A percentile compares a stretch with the other conserved stretches of the same genome.
Evolutionary conservation across 2,113 vertebrate species (phyloP).

Genomic region (Lamprotornis superbus): DNA sequence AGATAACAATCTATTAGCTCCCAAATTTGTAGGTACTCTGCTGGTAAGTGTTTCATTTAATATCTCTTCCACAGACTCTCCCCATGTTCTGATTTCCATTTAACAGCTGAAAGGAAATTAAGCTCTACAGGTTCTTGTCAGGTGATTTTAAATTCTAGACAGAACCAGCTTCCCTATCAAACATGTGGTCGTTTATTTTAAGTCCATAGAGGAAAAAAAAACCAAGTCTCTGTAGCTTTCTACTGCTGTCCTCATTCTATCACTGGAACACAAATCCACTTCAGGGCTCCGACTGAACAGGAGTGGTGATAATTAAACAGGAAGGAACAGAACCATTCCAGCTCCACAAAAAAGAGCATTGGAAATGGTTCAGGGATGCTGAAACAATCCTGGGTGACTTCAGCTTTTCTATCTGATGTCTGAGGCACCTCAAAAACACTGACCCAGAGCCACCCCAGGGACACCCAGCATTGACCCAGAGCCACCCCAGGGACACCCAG

Average conservation of each 20-base stretch:
- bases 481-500: too few relatives aligned
- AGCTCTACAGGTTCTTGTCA: constrained; percentile 6
- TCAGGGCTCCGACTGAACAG: neutral
- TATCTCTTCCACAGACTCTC: neutral
- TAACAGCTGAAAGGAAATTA: constrained; percentile 24
- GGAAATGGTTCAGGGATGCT: rapidly evolving
- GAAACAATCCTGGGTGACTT: neutral
- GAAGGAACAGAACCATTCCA: neutral
- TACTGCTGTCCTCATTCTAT: neutral
- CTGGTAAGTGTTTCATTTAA: constrained; percentile 21
- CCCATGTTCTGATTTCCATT: neutral
- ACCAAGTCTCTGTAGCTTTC: neutral
- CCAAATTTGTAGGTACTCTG: neutral
- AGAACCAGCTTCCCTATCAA: neutral
- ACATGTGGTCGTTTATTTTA: neutral
- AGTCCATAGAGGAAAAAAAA: neutral
- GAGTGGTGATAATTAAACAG: neutral
- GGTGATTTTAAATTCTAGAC: constrained; percentile 1
- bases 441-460: neutral
- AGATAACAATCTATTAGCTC: constrained; percentile 43
- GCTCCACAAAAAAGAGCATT: neutral
- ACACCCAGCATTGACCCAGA: too few relatives aligned
- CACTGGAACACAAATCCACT: neutral
- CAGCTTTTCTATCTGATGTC: neutral
- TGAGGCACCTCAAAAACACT: neutral